phyloP scores from a whole-genome alignment of 2,113 vertebrate genomes.

The Syngnathus typhle region DNA sequence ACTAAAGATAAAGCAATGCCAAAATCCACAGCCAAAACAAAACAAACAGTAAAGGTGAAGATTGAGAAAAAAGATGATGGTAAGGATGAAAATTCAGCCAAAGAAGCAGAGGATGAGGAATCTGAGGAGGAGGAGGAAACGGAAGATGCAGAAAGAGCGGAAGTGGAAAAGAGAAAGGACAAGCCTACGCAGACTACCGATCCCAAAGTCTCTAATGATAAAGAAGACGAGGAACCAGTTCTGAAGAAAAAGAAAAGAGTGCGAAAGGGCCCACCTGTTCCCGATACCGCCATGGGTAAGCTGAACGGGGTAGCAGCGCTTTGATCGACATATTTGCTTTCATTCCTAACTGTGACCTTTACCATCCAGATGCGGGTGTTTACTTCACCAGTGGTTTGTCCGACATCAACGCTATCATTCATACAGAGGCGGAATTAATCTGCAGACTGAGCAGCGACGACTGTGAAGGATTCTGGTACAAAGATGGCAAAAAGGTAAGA shows the following conservation, averaged over 20 bases:
- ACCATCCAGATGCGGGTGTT: constrained; percentile 61
- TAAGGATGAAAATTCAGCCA: not conserved
- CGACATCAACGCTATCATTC: constrained; percentile 66
- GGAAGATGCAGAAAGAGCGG: not conserved
- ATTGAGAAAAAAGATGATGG: not conserved
- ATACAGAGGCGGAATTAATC: constrained; percentile 67
- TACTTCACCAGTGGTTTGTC: constrained; percentile 72
- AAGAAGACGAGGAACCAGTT: constrained; percentile 26
- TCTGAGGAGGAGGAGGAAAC: not conserved
- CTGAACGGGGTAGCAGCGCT: not conserved
- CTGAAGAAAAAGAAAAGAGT: constrained; percentile 54
- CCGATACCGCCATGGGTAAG: constrained; percentile 62
- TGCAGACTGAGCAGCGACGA: constrained; percentile 73
- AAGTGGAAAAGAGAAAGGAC: not conserved
- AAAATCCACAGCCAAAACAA: not conserved
- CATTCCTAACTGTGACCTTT: not conserved
- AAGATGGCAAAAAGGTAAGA: constrained; percentile 78
- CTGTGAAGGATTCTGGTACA: constrained; percentile 77
- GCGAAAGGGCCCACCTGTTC: constrained; percentile 54
- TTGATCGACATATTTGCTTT: no score
- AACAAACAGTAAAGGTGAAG: not conserved
- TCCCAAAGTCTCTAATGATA: constrained; percentile 7
- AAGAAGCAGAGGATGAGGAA: not conserved
- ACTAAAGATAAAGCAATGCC: not conserved
- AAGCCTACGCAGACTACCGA: not conserved